Percentiles rank a stretch among this genome's conserved stretches.
Conservation (phyloP, 2,888 invertebrate genomes). For the Shargacucullia verbasci region DNA sequence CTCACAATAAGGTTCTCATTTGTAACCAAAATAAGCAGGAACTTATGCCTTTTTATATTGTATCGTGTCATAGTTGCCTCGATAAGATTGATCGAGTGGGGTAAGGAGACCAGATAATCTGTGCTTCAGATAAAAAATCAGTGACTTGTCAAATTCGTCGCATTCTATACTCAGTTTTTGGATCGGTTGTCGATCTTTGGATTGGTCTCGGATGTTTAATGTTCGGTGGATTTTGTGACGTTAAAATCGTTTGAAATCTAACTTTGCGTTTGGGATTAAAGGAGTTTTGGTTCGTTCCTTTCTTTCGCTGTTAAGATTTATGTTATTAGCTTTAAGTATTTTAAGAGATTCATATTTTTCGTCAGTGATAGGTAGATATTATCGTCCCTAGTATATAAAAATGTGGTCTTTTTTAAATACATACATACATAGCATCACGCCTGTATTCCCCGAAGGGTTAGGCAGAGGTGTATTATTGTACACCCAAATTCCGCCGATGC, state of each 20-base stretch:
- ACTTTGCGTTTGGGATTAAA: slow-evolving; percentile 21
- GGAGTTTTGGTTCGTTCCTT: neutral
- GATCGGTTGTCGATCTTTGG: slow-evolving; percentile 68
- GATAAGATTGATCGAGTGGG: slow-evolving; percentile 89
- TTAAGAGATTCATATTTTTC: too few relatives aligned
- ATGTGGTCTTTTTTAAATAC: too few relatives aligned
- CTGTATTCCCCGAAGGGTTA: too few relatives aligned
- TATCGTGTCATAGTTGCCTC: slow-evolving; percentile 73
- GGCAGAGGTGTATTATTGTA: too few relatives aligned
- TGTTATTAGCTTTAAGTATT: neutral
- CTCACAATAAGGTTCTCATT: slow-evolving; percentile 50
- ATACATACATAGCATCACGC: too few relatives aligned
- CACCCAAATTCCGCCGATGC: too few relatives aligned
- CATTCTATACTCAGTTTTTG: slow-evolving; percentile 78
- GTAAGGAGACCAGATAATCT: slow-evolving; percentile 87
- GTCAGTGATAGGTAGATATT: too few relatives aligned
- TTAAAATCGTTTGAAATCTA: slow-evolving; percentile 36
- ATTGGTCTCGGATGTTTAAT: slow-evolving; percentile 72
- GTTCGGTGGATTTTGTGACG: slow-evolving; percentile 56
- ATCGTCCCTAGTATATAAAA: too few relatives aligned
- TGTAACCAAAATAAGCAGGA: neutral
- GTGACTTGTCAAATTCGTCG: slow-evolving; percentile 89
- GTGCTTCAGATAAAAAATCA: slow-evolving; percentile 81
- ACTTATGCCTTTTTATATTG: slow-evolving; percentile 59
- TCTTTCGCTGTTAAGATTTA: neutral